A percentile compares a stretch with the other conserved stretches of the same genome.
Conservation (phyloP, 2,888 invertebrate genomes). For the Macrosiphum euphorbiae region DNA sequence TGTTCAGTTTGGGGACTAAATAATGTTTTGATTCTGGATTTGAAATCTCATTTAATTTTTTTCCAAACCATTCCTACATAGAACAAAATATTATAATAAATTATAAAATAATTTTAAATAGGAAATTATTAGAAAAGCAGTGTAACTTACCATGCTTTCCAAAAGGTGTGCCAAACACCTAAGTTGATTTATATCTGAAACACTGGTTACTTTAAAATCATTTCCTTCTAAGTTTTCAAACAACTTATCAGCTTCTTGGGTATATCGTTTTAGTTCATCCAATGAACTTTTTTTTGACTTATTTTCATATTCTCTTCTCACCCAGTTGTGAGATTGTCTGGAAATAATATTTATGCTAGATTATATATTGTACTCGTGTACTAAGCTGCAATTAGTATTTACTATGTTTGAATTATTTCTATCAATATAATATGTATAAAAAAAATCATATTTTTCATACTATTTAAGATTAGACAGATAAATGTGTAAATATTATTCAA, state of each 20-base stretch:
- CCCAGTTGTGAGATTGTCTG: conserved; percentile 85
- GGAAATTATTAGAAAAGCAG: background rate
- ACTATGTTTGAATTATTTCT: background rate
- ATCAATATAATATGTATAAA: background rate
- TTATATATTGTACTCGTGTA: background rate
- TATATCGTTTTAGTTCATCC: conserved; percentile 51
- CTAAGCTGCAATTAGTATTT: background rate
- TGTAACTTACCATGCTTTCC: conserved; percentile 83
- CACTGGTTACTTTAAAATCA: conserved; percentile 84
- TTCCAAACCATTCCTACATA: conserved; percentile 55
- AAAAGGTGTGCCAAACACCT: conserved; percentile 89
- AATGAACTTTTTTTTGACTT: conserved; percentile 43
- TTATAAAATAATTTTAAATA: background rate
- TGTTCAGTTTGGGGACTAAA: conserved; percentile 53
- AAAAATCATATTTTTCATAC: background rate
- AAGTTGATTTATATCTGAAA: conserved; percentile 86
- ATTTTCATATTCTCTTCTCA: conserved; percentile 72
- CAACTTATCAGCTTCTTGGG: conserved; percentile 88
- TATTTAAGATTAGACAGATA: background rate
- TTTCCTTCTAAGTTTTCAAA: conserved; percentile 92
- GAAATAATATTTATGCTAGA: conserved; percentile 64
- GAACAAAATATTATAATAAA: background rate
- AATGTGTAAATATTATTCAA: background rate
- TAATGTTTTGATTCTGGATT: conserved; percentile 68
- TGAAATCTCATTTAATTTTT: conserved; percentile 68